Conservation (phyloP, 2,113 vertebrate genomes). For the Sylvietta virens region DNA sequence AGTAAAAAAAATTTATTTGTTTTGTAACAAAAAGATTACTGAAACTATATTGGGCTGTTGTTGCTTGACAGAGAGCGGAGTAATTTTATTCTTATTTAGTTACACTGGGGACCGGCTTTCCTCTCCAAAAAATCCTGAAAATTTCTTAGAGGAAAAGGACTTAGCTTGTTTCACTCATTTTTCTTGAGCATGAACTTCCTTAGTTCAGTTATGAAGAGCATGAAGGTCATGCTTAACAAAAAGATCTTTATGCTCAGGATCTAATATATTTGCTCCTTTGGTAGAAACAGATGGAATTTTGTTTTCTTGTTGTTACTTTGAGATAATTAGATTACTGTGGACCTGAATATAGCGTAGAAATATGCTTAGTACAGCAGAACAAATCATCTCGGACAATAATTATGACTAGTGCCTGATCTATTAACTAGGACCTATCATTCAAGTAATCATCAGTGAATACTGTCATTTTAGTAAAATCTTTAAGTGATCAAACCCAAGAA, state of each 20-base stretch:
- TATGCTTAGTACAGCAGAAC: neutral
- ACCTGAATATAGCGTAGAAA: neutral
- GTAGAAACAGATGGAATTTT: neutral
- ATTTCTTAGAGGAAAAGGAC: neutral
- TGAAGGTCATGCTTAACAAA: neutral
- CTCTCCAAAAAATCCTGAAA: neutral
- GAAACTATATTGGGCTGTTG: neutral
- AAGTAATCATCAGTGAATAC: neutral
- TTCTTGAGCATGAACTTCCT: neutral
- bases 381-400: neutral
- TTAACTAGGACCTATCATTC: slow-evolving; percentile 12
- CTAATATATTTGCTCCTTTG: neutral
- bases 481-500: neutral
- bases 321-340: neutral
- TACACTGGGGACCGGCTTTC: neutral
- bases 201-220: neutral
- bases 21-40: neutral
- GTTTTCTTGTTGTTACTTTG: neutral
- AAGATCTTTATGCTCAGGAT: neutral
- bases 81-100: neutral
- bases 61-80: neutral
- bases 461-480: neutral
- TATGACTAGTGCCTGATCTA: neutral
- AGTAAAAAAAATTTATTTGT: neutral
- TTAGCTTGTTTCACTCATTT: neutral